Evolutionary conservation across 2,113 vertebrate genomes (phyloP).

Genomic region (Mola mola): DNA sequence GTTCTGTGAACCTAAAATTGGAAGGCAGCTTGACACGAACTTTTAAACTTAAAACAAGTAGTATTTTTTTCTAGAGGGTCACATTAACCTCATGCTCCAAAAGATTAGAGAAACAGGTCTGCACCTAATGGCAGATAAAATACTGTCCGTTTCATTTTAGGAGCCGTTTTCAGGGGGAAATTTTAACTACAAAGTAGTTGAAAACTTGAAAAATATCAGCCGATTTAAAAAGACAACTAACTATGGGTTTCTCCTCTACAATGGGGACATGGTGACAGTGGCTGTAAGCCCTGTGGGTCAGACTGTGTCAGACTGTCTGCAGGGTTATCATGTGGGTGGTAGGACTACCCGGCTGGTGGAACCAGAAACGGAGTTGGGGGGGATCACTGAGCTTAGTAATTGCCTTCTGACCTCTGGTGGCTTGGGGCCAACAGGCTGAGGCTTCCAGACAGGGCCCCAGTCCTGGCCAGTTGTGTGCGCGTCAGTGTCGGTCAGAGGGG

Average conservation of each 20-base stretch:
- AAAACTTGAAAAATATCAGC: too few relatives aligned
- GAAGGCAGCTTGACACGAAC: too few relatives aligned
- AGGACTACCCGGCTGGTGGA: constrained; percentile 37
- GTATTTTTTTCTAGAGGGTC: too few relatives aligned
- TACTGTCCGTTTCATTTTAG: too few relatives aligned
- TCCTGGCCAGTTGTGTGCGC: constrained; percentile 21
- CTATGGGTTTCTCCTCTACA: constrained; percentile 58
- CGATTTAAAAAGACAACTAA: too few relatives aligned
- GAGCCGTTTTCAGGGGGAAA: too few relatives aligned
- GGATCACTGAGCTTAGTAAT: constrained; percentile 44
- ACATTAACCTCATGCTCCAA: too few relatives aligned
- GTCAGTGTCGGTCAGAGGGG: constrained; percentile 16
- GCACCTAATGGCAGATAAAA: too few relatives aligned
- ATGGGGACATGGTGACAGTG: constrained; percentile 32
- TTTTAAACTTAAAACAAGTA: too few relatives aligned
- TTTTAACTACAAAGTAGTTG: too few relatives aligned
- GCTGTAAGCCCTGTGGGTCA: constrained; percentile 39
- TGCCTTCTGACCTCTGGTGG: constrained; percentile 68
- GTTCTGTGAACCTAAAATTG: too few relatives aligned
- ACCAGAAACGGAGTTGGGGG: constrained; percentile 42
- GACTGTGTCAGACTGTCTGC: constrained; percentile 55
- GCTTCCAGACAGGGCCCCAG: constrained; percentile 35
- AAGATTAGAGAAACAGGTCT: too few relatives aligned
- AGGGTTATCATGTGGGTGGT: constrained; percentile 63
- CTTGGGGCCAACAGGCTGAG: constrained; percentile 30